phyloP scores from a whole-genome alignment of 2,113 vertebrate species.

The Marmota monax region DNA sequence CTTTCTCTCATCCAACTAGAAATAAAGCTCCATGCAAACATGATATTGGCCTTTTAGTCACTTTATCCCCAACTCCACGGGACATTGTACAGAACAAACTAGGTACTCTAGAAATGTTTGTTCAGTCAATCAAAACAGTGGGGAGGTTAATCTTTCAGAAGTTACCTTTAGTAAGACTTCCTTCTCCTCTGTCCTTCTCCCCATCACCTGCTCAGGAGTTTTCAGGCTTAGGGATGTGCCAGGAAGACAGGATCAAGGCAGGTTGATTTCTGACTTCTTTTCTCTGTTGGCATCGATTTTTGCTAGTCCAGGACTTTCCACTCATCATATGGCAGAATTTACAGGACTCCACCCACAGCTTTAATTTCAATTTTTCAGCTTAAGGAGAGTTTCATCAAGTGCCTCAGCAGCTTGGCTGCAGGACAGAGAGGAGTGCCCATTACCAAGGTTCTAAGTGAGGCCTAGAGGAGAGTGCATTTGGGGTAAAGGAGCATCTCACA shows the following conservation, averaged over 20 bases:
- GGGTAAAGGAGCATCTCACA: background rate
- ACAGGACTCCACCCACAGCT: background rate
- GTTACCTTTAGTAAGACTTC: background rate
- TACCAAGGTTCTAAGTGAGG: background rate
- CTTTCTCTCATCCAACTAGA: background rate
- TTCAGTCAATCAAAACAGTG: background rate
- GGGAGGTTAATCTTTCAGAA: background rate
- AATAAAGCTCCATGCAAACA: background rate
- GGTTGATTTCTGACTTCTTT: background rate
- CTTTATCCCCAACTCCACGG: background rate
- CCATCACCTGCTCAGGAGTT: background rate
- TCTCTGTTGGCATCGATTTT: background rate
- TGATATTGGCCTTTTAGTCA: background rate
- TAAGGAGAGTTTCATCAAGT: background rate
- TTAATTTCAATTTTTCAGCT: background rate
- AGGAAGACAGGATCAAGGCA: background rate
- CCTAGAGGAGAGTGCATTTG: background rate
- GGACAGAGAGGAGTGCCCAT: background rate
- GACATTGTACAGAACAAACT: background rate
- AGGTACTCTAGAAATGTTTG: background rate
- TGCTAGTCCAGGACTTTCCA: background rate
- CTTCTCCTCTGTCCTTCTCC: background rate
- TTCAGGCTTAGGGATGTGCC: background rate
- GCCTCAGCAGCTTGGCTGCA: no score
- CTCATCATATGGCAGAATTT: background rate